phyloP scores from a whole-genome alignment of 2,888 invertebrate species.

The Platypus cylindrus region DNA sequence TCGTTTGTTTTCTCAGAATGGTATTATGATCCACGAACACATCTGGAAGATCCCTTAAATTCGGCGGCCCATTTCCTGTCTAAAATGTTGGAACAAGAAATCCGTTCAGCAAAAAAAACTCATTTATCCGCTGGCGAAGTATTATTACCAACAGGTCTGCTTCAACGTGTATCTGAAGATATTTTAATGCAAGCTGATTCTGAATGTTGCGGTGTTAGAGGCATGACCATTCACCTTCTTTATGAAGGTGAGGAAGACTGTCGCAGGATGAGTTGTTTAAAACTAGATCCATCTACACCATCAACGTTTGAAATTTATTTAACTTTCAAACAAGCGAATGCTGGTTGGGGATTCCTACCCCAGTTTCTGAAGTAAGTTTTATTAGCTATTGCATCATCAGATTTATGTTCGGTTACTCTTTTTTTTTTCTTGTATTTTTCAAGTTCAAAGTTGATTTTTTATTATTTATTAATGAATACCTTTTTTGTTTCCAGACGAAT shows the following conservation, averaged over 20 bases:
- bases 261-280: constrained; percentile 67
- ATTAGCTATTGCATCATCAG: not conserved
- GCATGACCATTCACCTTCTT: constrained; percentile 72
- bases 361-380: constrained; percentile 78
- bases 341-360: constrained; percentile 78
- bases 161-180: constrained; percentile 65
- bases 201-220: constrained; percentile 80
- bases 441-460: not conserved
- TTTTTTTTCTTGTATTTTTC: constrained; percentile 7
- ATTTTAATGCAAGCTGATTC: constrained; percentile 70
- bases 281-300: constrained; percentile 75
- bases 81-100: constrained; percentile 61
- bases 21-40: constrained; percentile 30
- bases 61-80: constrained; percentile 55
- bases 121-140: constrained; percentile 76
- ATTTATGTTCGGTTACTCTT: constrained; percentile 2
- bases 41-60: constrained; percentile 31
- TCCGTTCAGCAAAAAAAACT: constrained; percentile 68
- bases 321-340: constrained; percentile 74
- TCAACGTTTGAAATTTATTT: constrained; percentile 85
- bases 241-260: constrained; percentile 60
- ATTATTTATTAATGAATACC: constrained; percentile 4
- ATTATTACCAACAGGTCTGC: constrained; percentile 68
- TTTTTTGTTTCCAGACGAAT: constrained; percentile 51
- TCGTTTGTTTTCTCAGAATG: constrained; percentile 29